phyloP scores from a whole-genome alignment of 2,113 vertebrate genomes.

The Corythoichthys haematopterus region DNA sequence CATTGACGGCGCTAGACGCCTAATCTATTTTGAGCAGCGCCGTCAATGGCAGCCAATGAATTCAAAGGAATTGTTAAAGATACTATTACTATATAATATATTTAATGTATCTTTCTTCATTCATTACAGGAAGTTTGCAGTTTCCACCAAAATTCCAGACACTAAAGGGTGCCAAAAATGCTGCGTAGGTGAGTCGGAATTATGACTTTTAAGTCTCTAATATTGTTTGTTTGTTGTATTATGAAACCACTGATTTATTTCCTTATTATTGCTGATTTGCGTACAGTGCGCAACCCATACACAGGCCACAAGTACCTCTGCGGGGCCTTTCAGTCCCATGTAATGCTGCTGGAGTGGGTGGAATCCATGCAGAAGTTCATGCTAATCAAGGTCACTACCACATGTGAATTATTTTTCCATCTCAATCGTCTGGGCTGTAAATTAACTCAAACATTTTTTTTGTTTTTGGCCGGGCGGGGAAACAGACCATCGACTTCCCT shows the following conservation, averaged over 20 bases:
- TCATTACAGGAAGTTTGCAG: constrained; percentile 87
- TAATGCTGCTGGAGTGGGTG: constrained; percentile 95
- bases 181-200: constrained; percentile 84
- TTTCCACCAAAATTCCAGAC: constrained; percentile 96
- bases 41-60: too few species aligned
- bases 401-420: neutral
- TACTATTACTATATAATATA: too few species aligned
- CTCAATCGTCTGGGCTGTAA: neutral
- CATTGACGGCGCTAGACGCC: too few species aligned
- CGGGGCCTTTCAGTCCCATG: constrained; percentile 93
- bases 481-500: constrained; percentile 91
- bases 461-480: neutral
- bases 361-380: constrained; percentile 98
- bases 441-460: neutral
- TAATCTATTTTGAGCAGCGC: too few species aligned
- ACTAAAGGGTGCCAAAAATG: constrained; percentile 99
- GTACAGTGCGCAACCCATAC: constrained; percentile 91
- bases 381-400: constrained; percentile 90
- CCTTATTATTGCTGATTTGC: neutral
- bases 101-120: constrained; percentile 31
- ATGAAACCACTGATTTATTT: neutral
- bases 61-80: too few species aligned
- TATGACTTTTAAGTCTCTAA: neutral
- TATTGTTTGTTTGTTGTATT: neutral
- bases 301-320: constrained; percentile 94